Base-by-base conservation (phyloP, 2,797 vertebrate genomes). In the Lophotriccus pileatus region DNA sequence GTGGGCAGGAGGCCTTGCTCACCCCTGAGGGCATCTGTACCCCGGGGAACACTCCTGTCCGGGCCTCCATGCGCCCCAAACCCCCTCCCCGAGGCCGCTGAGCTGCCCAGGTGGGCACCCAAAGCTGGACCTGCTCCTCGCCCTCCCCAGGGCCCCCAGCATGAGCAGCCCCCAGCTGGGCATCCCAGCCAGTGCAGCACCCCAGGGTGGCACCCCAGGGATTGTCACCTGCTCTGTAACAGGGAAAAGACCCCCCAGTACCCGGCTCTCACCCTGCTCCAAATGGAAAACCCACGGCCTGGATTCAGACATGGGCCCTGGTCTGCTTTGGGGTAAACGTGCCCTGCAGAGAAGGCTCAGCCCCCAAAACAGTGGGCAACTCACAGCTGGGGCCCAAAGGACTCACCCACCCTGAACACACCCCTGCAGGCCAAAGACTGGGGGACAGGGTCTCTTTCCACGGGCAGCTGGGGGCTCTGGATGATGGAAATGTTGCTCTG, bases 101-200 rank as follows among this genome's bases (percentile, higher is more conserved):
- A 60, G 56, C 21, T 58, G 44, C 50, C n/a, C 6, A 28, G 12
- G 6, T 12, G 53, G 59, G 19, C 8, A 6, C 25, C 67, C 49
- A 0, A 13, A n/a, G 6, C 0, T 21, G 41, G 67, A 41, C 1
- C 0, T 0, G 1, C 37, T 28, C 4, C 0, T 27, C 44, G 2
- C 56, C 0, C 0, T 52, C n/a, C 46, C 16, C 1, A 12, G 46
- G n/a, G 76, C 15, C 12, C 30, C 60, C 1, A 0, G 20, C 13
- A 17, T 0, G 3, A 39, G 69, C 8, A 7, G 44, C 25, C 1
- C 44, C 21, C 34, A 47, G 22, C 0, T 1, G 64, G 56, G 46
- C 49, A 22, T 7, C 9, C 0, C n/a, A 21, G 27, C 14, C 0
- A 1, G 32, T 12, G 47, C 27, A 2, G 6, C 12, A 5, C 8